Conservation (phyloP, 2,797 vertebrate species). For the Ispidina lecontei region DNA sequence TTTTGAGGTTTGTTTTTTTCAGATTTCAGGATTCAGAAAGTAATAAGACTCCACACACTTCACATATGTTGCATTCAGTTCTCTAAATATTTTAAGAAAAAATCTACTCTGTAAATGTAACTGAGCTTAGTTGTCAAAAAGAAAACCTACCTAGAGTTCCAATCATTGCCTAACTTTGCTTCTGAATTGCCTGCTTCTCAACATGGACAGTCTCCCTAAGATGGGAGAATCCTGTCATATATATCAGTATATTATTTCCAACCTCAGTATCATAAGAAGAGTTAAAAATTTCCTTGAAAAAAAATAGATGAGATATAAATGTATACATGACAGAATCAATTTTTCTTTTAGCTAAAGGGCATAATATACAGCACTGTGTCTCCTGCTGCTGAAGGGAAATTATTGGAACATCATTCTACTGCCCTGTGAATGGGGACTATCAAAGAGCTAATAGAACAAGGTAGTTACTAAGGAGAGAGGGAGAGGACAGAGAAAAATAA, state of each 20-base stretch:
- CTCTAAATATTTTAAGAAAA: not conserved
- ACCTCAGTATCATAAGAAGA: slow-evolving; percentile 8
- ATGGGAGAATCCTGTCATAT: not conserved
- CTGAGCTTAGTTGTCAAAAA: not conserved
- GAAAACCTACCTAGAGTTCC: not conserved
- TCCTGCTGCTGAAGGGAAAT: slow-evolving; percentile 62
- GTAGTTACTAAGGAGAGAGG: not conserved
- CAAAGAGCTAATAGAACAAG: slow-evolving; percentile 24
- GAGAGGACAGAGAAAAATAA: not conserved
- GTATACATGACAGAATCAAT: slow-evolving; percentile 71
- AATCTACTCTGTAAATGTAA: not conserved
- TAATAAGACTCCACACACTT: not conserved
- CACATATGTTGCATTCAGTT: not conserved
- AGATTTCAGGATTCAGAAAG: not conserved
- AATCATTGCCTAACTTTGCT: not conserved
- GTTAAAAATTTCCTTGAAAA: slow-evolving; percentile 35
- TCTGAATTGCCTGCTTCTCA: not conserved
- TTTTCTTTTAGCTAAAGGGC: slow-evolving; percentile 70
- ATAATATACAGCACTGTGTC: slow-evolving; percentile 47
- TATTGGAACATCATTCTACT: slow-evolving; percentile 45
- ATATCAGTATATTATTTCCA: slow-evolving; percentile 42
- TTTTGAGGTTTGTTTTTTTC: not conserved
- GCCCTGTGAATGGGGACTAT: not conserved
- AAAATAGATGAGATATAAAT: slow-evolving; percentile 55
- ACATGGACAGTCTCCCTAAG: not conserved